These are phyloP conservation scores for Apamea sordens DNA, from an alignment of 2,888 invertebrate genomes.

Conservation along the genomic window DNA sequence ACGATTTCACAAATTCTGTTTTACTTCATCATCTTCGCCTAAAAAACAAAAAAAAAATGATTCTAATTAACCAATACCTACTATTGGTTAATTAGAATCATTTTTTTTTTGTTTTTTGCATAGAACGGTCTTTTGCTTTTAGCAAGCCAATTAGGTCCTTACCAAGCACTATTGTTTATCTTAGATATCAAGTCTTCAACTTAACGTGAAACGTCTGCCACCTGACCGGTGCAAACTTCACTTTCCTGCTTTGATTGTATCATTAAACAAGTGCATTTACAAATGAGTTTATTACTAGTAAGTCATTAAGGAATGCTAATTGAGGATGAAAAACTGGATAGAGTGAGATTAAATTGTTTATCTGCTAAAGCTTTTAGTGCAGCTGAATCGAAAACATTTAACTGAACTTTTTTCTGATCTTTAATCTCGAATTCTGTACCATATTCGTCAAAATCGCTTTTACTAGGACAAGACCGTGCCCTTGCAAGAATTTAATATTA, in stretches of 20 bases:
- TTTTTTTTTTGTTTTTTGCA: neutral
- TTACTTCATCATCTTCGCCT: neutral
- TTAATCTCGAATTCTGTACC: conserved; percentile 13
- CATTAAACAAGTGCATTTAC: conserved; percentile 17
- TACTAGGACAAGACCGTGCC: conserved; percentile 9
- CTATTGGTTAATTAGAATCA: neutral
- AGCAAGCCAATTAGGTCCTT: neutral
- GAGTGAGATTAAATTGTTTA: too few species aligned
- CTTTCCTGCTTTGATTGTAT: conserved; percentile 1
- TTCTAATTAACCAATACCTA: too few species aligned
- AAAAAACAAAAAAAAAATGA: too few species aligned
- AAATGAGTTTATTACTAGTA: conserved; percentile 18
- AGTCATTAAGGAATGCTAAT: conserved; percentile 4
- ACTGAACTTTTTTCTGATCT: conserved; percentile 26
- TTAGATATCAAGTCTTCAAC: conserved; percentile 1
- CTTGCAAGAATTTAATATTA: conserved; percentile 5
- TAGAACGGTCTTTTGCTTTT: neutral
- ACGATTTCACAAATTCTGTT: neutral
- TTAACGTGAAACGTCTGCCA: neutral
- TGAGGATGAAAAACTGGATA: neutral
- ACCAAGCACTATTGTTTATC: neutral
- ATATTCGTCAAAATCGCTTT: conserved; percentile 23
- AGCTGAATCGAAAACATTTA: conserved; percentile 9
- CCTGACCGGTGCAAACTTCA: neutral
- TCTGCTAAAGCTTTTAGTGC: neutral